Evolutionary conservation across 1,140 invertebrate species (phyloP), one percentile per base, ranked within the genome.

Genomic region (Caenorhabditis briggsae): DNA sequence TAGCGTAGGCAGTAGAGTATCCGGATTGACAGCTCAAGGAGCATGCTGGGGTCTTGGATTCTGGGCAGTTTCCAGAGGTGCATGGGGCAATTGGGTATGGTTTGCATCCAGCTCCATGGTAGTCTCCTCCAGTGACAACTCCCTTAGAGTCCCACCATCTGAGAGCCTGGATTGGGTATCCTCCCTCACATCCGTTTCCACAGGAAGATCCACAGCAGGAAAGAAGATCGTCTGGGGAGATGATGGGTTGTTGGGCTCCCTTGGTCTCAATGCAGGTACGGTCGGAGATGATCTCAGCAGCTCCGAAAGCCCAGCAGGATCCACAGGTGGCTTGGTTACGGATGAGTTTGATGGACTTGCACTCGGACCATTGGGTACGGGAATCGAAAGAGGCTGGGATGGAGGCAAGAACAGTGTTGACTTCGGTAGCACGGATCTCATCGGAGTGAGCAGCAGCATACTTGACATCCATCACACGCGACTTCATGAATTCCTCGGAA

Each of bases 61-160:
- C 83, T 84, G 83, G 48, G n/a, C 82, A 83, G 46, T 41, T 83
- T 53, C 82, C 58, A 46, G 82, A 46, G 18, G 82, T 61, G 50
- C 85, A 82, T 53, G 85, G 85, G n/a, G 55, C 46, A 82, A 86
- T 50, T 82, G 53, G 78, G 56, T 86, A 86, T 43, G 85, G 85
- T 20, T 83, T 86, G 85, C 85, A 86, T 59, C 78, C 85, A 20
- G 48, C 25, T 59, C 50, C 53, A 14, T 70, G 48, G 59, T 78
- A 86, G 58, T 59, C 82, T 53, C 74, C 74, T 61, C 85, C 85
- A 82, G 85, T 82, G 41, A 86, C 85, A 56, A 86, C 61, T 61
- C 85, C 85, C 48, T 58, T 59, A 9, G 43, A 53, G 46, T 33
- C 50, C 85, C 85, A 86, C 48, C 53, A 86, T 50, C 33, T 86